Percentiles rank a stretch among this genome's conserved stretches.
Evolutionary conservation across 1,140 invertebrate genomes (phyloP).

Genomic region (Penaeus indicus): DNA sequence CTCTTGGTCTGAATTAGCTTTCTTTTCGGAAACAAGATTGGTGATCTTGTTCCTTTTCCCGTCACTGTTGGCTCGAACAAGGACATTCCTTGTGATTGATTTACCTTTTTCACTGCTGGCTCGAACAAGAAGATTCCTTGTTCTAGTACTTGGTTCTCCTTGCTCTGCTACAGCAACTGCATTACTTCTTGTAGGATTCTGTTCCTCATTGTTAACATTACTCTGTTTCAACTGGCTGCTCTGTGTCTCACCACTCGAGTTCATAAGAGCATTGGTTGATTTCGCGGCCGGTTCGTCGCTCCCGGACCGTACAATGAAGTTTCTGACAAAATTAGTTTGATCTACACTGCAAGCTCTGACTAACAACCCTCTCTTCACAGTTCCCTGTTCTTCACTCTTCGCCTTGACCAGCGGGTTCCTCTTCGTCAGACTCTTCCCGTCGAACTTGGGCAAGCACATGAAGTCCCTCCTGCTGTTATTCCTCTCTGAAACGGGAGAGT

Average conservation of each 20-base stretch:
- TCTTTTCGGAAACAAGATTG: background rate
- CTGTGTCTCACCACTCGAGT: too few relatives aligned
- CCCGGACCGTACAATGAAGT: background rate
- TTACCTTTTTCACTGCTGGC: slow-evolving; percentile 46
- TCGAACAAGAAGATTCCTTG: slow-evolving; percentile 38
- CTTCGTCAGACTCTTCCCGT: slow-evolving; percentile 37
- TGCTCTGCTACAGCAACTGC: background rate
- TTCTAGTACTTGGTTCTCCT: background rate
- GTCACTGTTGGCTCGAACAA: slow-evolving; percentile 45
- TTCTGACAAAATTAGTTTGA: slow-evolving; percentile 12
- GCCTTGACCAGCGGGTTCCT: slow-evolving; percentile 45
- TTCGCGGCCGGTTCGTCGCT: background rate
- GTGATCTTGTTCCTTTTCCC: slow-evolving; percentile 34
- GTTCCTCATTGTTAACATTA: too few relatives aligned
- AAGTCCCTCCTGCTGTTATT: slow-evolving; percentile 45
- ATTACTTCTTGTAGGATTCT: too few relatives aligned
- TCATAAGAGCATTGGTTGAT: too few relatives aligned
- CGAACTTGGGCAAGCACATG: slow-evolving; percentile 45
- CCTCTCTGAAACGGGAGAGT: slow-evolving; percentile 22
- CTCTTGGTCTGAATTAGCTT: background rate
- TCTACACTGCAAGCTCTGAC: slow-evolving; percentile 51
- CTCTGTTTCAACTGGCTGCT: too few relatives aligned
- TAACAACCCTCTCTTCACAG: slow-evolving; percentile 30
- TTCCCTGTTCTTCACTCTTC: slow-evolving; percentile 54
- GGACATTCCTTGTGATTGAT: background rate